Percentiles rank a stretch among this genome's conserved stretches.
Evolutionary conservation across 2,888 invertebrate genomes (phyloP).

Genomic region (Caenorhabditis drosophilae): DNA sequence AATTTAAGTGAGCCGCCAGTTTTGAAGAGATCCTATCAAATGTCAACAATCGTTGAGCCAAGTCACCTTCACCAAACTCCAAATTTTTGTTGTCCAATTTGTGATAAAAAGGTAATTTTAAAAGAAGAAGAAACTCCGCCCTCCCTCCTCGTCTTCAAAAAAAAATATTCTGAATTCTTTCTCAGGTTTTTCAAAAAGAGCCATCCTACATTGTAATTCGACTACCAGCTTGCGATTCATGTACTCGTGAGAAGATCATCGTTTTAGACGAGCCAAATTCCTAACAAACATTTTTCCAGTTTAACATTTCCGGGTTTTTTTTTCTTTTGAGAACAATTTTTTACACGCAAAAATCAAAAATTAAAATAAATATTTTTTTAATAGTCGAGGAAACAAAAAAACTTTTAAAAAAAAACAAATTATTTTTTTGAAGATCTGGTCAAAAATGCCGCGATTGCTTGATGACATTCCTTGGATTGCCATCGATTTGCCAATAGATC

Average conservation of each 20-base stretch:
- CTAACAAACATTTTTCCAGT: slow-evolving; percentile 3
- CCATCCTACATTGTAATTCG: slow-evolving; percentile 62
- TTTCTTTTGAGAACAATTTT: too few species aligned
- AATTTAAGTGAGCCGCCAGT: too few species aligned
- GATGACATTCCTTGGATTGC: slow-evolving; percentile 76
- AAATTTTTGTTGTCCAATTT: slow-evolving; percentile 56
- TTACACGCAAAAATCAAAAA: neutral
- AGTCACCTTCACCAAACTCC: slow-evolving; percentile 20
- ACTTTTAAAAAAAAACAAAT: slow-evolving; percentile 5
- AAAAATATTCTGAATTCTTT: slow-evolving; percentile 4
- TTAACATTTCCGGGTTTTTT: too few species aligned
- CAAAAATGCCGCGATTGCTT: slow-evolving; percentile 75
- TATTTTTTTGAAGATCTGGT: slow-evolving; percentile 54
- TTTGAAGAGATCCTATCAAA: slow-evolving; percentile 18
- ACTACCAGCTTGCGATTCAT: slow-evolving; percentile 60
- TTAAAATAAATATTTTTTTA: neutral
- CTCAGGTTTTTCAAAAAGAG: slow-evolving; percentile 54
- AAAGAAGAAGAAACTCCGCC: too few species aligned
- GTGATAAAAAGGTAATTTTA: slow-evolving; percentile 57
- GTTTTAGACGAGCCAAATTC: slow-evolving; percentile 48
- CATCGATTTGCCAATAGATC: slow-evolving; percentile 76
- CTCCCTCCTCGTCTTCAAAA: neutral
- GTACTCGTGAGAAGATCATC: slow-evolving; percentile 56
- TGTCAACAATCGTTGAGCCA: slow-evolving; percentile 15
- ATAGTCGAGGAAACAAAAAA: too few species aligned